phyloP scores from a whole-genome alignment of 2,888 invertebrate species.

The Leucophenga maculata region DNA sequence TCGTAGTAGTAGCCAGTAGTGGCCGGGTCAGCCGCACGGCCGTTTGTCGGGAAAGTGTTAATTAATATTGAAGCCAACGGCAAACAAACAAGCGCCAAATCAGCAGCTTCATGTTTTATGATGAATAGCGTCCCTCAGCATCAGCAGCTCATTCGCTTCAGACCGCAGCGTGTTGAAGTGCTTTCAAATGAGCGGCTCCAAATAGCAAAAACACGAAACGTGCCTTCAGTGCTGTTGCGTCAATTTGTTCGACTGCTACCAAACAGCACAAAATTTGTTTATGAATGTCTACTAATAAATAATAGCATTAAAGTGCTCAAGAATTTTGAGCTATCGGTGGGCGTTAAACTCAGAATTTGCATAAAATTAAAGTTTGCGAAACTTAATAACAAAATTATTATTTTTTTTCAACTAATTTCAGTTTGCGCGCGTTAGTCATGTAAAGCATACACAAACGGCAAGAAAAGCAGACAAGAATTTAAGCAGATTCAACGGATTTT shows the following conservation, averaged over 20 bases:
- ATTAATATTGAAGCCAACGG: constrained; percentile 44
- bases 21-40: background rate
- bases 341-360: constrained; percentile 33
- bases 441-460: constrained; percentile 8
- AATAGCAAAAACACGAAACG: background rate
- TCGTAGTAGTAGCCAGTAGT: background rate
- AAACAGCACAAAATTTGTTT: constrained; percentile 45
- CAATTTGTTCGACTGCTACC: constrained; percentile 19
- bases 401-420: background rate
- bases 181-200: background rate
- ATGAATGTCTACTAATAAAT: constrained; percentile 56
- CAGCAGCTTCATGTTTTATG: background rate
- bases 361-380: constrained; percentile 43
- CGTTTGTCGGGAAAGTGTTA: constrained; percentile 47
- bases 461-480: constrained; percentile 27
- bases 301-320: constrained; percentile 46
- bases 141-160: background rate
- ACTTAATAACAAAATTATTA: constrained; percentile 23
- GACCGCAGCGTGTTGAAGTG: background rate
- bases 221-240: background rate
- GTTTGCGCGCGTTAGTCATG: constrained; percentile 5
- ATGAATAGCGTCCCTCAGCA: background rate
- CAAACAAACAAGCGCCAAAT: constrained; percentile 15
- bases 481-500: constrained; percentile 1
- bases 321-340: constrained; percentile 37